These are phyloP conservation scores for Grallaria varia DNA, from an alignment of 2,113 vertebrate species.

Conservation along the genomic window DNA sequence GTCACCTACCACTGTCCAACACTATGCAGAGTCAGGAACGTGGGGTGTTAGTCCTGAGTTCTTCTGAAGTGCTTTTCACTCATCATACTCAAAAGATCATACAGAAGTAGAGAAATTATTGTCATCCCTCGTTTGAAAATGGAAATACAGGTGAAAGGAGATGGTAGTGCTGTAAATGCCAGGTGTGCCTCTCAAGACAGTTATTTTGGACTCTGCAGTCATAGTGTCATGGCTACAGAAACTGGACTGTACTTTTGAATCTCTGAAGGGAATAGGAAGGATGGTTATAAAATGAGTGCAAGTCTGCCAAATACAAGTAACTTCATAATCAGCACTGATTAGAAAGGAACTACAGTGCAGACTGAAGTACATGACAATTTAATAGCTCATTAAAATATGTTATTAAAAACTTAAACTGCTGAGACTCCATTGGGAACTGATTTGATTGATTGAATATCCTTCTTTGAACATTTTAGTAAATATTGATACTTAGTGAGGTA, in stretches of 20 bases:
- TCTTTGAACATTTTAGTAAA: slow-evolving; percentile 34
- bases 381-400: slow-evolving; percentile 30
- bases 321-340: slow-evolving; percentile 31
- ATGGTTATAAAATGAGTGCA: background rate
- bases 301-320: background rate
- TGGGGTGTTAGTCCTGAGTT: background rate
- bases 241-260: background rate
- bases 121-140: background rate
- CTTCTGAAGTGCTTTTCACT: background rate
- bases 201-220: background rate
- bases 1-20: fast-evolving
- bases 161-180: background rate
- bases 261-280: background rate
- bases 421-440: background rate
- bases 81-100: background rate
- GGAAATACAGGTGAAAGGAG: background rate
- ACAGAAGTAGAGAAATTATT: background rate
- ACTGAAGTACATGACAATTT: slow-evolving; percentile 6
- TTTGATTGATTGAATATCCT: slow-evolving; percentile 3
- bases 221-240: background rate
- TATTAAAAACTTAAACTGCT: slow-evolving; percentile 44
- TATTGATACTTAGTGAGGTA: slow-evolving; percentile 32
- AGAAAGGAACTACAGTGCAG: background rate
- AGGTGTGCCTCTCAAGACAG: background rate
- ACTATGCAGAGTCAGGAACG: fast-evolving